Conservation (phyloP, 2,113 vertebrate genomes). For the Opisthocomus hoazin region DNA sequence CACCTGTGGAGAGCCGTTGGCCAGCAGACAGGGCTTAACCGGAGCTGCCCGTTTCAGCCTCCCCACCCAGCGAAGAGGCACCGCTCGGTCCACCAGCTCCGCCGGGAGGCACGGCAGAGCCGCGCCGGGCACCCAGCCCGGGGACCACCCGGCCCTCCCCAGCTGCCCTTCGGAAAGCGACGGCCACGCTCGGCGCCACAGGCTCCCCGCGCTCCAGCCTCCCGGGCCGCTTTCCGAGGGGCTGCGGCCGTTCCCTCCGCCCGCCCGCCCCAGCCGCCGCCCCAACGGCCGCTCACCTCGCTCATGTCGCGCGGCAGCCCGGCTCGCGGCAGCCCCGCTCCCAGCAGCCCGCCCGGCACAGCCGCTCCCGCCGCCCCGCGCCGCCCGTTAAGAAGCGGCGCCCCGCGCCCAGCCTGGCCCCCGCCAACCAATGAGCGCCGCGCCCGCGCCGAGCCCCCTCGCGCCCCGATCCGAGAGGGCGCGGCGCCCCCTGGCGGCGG, state of each 20-base stretch:
- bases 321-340: neutral
- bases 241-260: rapidly evolving
- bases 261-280: neutral
- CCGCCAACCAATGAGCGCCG: neutral
- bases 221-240: neutral
- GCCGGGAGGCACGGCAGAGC: neutral
- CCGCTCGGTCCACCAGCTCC: neutral
- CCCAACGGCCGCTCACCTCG: slow-evolving; percentile 56
- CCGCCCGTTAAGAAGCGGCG: slow-evolving; percentile 31
- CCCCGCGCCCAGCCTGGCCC: neutral
- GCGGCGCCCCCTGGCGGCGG: slow-evolving; percentile 4
- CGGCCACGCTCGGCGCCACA: neutral
- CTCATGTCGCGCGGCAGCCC: slow-evolving; percentile 67
- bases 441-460: neutral
- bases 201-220: neutral
- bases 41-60: rapidly evolving
- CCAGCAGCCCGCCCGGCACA: neutral
- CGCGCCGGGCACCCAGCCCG: neutral
- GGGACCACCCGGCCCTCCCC: neutral
- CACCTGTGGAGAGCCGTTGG: rapidly evolving
- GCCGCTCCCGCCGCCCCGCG: neutral
- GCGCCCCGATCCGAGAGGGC: neutral
- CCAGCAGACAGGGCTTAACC: rapidly evolving
- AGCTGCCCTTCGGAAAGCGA: neutral
- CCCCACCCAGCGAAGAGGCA: neutral